Conservation (phyloP, 2,797 vertebrate species). For the Lepus townsendii region DNA sequence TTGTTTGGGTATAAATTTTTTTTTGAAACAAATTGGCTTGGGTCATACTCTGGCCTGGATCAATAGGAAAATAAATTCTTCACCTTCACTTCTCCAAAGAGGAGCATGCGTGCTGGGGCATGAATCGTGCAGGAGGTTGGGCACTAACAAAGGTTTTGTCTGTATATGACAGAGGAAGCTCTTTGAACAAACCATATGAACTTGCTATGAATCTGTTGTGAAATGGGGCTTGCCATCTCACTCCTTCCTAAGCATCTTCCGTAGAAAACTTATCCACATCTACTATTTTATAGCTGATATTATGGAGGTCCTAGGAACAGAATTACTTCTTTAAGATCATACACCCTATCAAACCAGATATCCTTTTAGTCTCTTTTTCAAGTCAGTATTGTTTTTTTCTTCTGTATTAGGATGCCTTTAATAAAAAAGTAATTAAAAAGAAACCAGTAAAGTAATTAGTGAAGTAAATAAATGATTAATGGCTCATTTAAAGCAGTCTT, state of each 20-base stretch:
- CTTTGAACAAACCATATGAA: neutral
- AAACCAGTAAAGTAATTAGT: conserved; percentile 67
- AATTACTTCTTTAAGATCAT: neutral
- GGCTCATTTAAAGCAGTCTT: conserved; percentile 63
- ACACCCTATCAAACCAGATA: neutral
- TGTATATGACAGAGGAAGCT: neutral
- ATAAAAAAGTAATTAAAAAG: conserved; percentile 67
- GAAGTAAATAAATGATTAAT: conserved; percentile 67
- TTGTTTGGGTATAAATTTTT: too few species aligned
- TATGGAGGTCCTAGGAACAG: neutral
- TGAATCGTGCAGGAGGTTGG: neutral
- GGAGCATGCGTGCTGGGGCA: neutral
- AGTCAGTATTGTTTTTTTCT: neutral
- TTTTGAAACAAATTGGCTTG: too few species aligned
- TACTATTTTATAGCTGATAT: neutral
- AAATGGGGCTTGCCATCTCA: neutral
- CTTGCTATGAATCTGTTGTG: neutral
- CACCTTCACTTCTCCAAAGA: neutral
- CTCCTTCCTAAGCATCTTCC: neutral
- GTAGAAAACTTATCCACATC: neutral
- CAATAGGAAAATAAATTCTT: neutral
- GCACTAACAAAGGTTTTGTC: neutral
- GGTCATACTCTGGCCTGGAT: too few species aligned
- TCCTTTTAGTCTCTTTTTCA: neutral
- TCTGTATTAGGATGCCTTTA: conserved; percentile 2